Base-by-base conservation (phyloP, 2,113 vertebrate species). In the Philantomba maxwellii region DNA sequence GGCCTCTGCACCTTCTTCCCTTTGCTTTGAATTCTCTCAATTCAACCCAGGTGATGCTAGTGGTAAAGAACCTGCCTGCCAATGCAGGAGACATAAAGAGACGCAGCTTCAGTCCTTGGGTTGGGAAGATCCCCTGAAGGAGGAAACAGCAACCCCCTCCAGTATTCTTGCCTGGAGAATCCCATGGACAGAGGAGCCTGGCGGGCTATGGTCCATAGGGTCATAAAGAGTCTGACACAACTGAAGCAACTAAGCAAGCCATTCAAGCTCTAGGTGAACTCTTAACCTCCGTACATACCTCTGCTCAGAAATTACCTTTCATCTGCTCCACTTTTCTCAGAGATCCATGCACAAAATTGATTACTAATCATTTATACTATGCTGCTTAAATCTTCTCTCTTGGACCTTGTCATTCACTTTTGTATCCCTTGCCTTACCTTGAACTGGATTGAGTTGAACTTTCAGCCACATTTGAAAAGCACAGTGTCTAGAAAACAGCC, bases 391-490 rank as follows among this genome's bases (percentile, higher is more conserved):
- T 89, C 64, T 89, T 83, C 30, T 94, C 73, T 47, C 55, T 36
- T 57, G 12, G 43, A 84, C 39, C 43, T 11, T 43, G 11, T 55
- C 66, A 51, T 73, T 89, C 25, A 36, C 7, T 53, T 87, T 84
- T 26, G 6, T 58, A 49, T 30, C 0, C 7, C 19, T 15, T 91
- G 33, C 33, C 81, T 94, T 87, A 39, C 57, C 30, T 75, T 70
- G 51, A 55, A 78, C 57, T 81, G 10, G 28, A 80, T 0, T 73
- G 58, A 87, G 26, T 11, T 87, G 30, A 84, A 95, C 26, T 30
- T 53, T 95, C 30, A 89, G 30, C 39, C 73, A 57, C 11, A 39
- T 58, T 92, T 57, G 60, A 55, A 85, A 94, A 77, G 16, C 25
- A 85, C 6, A 75, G 21, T 49, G 23, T 53, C 62, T n/a, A 62